A percentile compares a stretch with the other conserved stretches of the same genome.
phyloP scores from a whole-genome alignment of 1,140 invertebrate genomes.

The Drosophila pachea region DNA sequence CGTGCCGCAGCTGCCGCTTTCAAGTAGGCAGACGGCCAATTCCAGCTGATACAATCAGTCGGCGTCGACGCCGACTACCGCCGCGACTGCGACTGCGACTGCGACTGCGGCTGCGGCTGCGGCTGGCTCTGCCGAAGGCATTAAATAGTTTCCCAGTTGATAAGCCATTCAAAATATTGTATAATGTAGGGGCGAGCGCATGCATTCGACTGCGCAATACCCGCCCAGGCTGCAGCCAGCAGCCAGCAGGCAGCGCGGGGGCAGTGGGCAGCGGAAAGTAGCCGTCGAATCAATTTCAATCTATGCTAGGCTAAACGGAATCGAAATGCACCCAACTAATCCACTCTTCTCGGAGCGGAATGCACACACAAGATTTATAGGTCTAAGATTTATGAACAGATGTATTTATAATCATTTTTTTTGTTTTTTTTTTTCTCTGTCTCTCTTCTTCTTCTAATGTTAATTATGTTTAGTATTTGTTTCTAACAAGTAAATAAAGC shows the following conservation, averaged over 20 bases:
- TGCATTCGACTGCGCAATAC: neutral
- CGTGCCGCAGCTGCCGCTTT: slow-evolving; percentile 44
- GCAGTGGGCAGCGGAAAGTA: neutral
- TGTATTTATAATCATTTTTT: slow-evolving; percentile 57
- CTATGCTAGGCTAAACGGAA: neutral
- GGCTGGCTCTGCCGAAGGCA: slow-evolving; percentile 15
- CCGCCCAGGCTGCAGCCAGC: neutral
- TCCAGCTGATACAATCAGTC: slow-evolving; percentile 57
- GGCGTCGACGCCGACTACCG: neutral
- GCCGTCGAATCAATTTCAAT: no score
- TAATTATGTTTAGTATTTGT: slow-evolving; percentile 61
- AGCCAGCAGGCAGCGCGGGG: neutral
- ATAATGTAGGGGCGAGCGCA: neutral
- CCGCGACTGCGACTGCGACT: no score
- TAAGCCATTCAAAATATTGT: slow-evolving; percentile 56
- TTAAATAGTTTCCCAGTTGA: slow-evolving; percentile 38
- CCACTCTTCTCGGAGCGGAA: neutral
- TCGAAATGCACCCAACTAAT: slow-evolving; percentile 3
- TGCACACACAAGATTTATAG: slow-evolving; percentile 28
- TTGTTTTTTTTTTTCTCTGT: slow-evolving; percentile 1
- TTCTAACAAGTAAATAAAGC: slow-evolving; percentile 44
- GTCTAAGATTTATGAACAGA: slow-evolving; percentile 59
- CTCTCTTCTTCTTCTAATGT: no score
- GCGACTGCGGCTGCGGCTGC: no score
- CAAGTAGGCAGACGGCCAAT: slow-evolving; percentile 61